These are phyloP conservation scores for Eremobia ochroleuca DNA, from an alignment of 2,888 invertebrate species.

Conservation along the genomic window DNA sequence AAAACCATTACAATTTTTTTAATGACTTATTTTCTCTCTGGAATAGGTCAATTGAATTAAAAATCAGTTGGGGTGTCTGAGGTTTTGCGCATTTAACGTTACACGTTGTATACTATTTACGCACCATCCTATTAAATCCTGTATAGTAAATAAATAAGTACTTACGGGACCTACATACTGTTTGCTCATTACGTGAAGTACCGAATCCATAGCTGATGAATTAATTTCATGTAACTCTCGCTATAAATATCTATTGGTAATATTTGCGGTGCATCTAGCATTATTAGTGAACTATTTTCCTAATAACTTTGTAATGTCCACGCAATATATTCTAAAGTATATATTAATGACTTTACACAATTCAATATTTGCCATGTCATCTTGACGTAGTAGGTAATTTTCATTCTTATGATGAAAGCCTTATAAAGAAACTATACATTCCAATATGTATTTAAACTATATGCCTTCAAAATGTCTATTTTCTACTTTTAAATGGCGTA, in stretches of 20 bases:
- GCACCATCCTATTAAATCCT: constrained; percentile 34
- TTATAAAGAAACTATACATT: constrained; percentile 87
- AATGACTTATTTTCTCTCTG: no score
- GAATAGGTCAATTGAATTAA: no score
- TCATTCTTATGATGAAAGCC: constrained; percentile 89
- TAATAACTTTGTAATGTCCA: constrained; percentile 53
- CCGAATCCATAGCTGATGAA: constrained; percentile 28
- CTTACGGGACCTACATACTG: constrained; percentile 58
- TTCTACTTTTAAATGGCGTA: constrained; percentile 76
- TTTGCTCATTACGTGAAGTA: constrained; percentile 66
- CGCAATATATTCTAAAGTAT: constrained; percentile 64
- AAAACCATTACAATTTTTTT: no score
- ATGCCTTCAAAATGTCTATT: constrained; percentile 85
- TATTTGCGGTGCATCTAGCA: constrained; percentile 58
- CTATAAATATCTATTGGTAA: constrained; percentile 33
- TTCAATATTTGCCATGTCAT: constrained; percentile 65
- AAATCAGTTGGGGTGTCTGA: no score
- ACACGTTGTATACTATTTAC: no score
- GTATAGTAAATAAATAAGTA: constrained; percentile 40
- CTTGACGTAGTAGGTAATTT: constrained; percentile 72
- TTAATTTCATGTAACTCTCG: constrained; percentile 48
- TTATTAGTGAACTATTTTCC: constrained; percentile 64
- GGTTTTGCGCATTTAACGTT: no score
- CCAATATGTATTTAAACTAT: constrained; percentile 87
- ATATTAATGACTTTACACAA: constrained; percentile 59